A percentile compares a stretch with the other conserved stretches of the same genome.
Conservation (phyloP, 2,113 vertebrate species). For the Odontesthes bonariensis region DNA sequence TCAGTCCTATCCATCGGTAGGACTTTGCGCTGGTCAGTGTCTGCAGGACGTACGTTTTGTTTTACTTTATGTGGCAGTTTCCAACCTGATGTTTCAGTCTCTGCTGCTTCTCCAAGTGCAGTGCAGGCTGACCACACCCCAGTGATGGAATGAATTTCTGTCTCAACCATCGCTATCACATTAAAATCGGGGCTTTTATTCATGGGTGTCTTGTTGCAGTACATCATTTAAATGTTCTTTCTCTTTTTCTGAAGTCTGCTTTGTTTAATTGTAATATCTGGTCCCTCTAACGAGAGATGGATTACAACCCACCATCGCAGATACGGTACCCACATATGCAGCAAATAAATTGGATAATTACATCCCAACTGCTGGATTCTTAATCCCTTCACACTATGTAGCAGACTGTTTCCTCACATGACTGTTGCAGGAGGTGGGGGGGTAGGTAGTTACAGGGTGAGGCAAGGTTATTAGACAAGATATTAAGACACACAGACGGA, state of each 20-base stretch:
- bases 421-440: conserved; percentile 1
- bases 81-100: neutral
- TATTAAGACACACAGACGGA: conserved; percentile 38
- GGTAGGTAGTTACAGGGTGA: conserved; percentile 19
- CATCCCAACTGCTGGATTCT: conserved; percentile 41
- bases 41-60: too few species aligned
- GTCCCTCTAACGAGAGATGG: conserved; percentile 42
- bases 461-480: conserved; percentile 30
- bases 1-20: too few species aligned
- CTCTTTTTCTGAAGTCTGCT: conserved; percentile 24
- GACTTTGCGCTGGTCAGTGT: too few species aligned
- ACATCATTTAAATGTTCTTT: too few species aligned
- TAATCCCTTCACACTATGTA: conserved; percentile 45
- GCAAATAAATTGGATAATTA: conserved; percentile 56
- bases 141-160: conserved; percentile 26
- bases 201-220: too few species aligned
- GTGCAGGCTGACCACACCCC: neutral
- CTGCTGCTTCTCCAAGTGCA: neutral
- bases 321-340: conserved; percentile 21
- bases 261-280: conserved; percentile 58
- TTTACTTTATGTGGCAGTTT: too few species aligned
- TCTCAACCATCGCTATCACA: too few species aligned
- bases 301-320: conserved; percentile 38
- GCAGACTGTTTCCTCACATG: conserved; percentile 39
- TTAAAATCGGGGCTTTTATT: too few species aligned